Evolutionary conservation across 2,797 vertebrate species (phyloP).

Genomic region (Morus bassanus): DNA sequence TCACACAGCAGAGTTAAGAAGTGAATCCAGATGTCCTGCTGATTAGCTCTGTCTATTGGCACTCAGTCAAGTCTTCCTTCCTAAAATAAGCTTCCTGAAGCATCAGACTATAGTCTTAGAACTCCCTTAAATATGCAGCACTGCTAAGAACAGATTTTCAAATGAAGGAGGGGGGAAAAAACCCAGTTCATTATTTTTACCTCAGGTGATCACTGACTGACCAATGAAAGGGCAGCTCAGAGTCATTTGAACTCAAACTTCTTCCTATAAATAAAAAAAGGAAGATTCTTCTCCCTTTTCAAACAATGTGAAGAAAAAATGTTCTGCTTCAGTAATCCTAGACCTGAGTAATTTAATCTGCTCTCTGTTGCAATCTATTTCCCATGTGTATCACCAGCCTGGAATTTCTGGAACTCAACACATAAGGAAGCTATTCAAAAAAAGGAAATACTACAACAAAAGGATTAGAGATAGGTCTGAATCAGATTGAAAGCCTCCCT

Average conservation of each 20-base stretch:
- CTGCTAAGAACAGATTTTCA: background rate
- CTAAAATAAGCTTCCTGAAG: slow-evolving; percentile 58
- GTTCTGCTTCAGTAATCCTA: slow-evolving; percentile 1
- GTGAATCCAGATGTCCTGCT: slow-evolving; percentile 53
- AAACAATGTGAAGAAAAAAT: background rate
- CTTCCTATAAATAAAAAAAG: background rate
- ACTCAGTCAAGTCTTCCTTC: slow-evolving; percentile 38
- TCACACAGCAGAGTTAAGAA: slow-evolving; percentile 47
- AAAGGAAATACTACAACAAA: slow-evolving; percentile 14
- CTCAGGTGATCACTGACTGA: background rate
- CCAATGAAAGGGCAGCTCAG: background rate
- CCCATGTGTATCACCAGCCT: slow-evolving; percentile 24
- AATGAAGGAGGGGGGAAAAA: background rate
- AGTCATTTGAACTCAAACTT: background rate
- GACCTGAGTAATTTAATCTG: slow-evolving; percentile 36
- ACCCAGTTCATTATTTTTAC: background rate
- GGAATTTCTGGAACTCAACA: slow-evolving; percentile 63
- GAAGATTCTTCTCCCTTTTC: background rate
- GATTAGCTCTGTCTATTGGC: slow-evolving; percentile 54
- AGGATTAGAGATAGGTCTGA: slow-evolving; percentile 20
- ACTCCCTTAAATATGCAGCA: background rate
- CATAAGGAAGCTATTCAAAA: slow-evolving; percentile 59
- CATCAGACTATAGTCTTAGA: slow-evolving; percentile 24
- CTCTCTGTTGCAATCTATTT: slow-evolving; percentile 53
- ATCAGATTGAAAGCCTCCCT: background rate